Evolutionary conservation across 2,888 invertebrate genomes (phyloP), one percentile per base, ranked within the genome.

Genomic region (Mythimna ferrago): DNA sequence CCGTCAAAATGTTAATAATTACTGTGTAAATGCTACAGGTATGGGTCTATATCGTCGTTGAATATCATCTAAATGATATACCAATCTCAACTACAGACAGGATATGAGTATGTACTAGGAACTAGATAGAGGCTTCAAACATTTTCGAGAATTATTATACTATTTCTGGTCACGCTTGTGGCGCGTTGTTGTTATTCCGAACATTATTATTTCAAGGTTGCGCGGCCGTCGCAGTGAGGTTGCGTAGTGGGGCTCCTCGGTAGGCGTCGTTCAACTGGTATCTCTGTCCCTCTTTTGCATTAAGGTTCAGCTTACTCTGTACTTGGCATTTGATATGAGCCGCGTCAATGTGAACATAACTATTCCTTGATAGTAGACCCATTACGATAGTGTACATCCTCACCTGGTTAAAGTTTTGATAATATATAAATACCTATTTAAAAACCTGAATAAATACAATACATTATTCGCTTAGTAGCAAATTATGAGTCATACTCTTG

Each of bases 121-220:
- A 90, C 90, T 90, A 86, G 86, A 89, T 89, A 89, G 85, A 91
- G 91, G 91, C 88, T 92, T 92, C 87, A 89, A 93, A 93, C 89
- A 89, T 92, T 93, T 92, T 93, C 83, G 92, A 93, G 93, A 93
- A 93, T 93, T 94, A 93, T 92, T 93, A 94, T 93, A 94, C 91
- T 94, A 95, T 95, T 94, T 95, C 94, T 95, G 95, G 95, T 95
- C 95, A 95, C 94, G 96, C 94, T 95, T 94, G 94, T 93, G 93
- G 94, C 95, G 94, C 95, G 95, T 94, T 96, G 95, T 95, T 94
- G 94, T 94, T 96, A 96, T 96, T 95, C 96, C 93, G 94, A 94
- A 95, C 96, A 96, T 96, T 96, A 96, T 96, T 96, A 96, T 96
- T 96, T 96, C 96, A 96, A 96, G 96, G 96, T 96, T 96, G 96